Evolutionary conservation across 2,888 invertebrate species (phyloP).

Genomic region (Limnephilus marmoratus): DNA sequence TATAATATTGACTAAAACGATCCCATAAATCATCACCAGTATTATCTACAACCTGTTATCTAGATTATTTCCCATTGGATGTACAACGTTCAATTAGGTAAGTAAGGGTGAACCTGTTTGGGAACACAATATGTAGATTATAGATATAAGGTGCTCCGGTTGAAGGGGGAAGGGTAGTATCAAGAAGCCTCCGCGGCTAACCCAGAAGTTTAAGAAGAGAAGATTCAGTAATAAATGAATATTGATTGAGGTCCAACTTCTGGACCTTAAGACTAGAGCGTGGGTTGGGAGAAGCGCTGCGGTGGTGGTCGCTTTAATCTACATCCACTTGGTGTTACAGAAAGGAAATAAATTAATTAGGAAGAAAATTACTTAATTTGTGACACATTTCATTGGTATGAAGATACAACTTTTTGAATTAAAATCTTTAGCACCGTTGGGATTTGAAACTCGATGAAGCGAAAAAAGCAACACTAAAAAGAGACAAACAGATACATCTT

Average conservation of each 20-base stretch:
- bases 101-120: background rate
- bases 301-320: background rate
- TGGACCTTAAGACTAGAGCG: background rate
- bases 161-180: background rate
- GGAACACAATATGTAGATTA: background rate
- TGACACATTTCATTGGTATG: no score
- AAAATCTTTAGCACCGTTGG: no score
- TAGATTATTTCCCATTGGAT: background rate
- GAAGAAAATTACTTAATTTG: background rate
- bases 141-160: background rate
- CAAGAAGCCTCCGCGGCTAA: slow-evolving; percentile 12
- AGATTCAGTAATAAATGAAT: slow-evolving; percentile 13
- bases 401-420: no score
- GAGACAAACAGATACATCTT: no score
- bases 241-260: slow-evolving; percentile 26
- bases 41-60: background rate
- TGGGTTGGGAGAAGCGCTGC: background rate
- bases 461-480: no score
- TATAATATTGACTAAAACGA: background rate
- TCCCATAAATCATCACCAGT: background rate
- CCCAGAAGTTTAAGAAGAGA: background rate
- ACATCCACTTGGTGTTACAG: background rate
- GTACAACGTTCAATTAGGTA: background rate
- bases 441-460: no score
- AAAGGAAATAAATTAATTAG: background rate